Evolutionary conservation across 2,113 vertebrate species (phyloP), one percentile per base, ranked within the genome.

Genomic region (Sakesphorus luctuosus): DNA sequence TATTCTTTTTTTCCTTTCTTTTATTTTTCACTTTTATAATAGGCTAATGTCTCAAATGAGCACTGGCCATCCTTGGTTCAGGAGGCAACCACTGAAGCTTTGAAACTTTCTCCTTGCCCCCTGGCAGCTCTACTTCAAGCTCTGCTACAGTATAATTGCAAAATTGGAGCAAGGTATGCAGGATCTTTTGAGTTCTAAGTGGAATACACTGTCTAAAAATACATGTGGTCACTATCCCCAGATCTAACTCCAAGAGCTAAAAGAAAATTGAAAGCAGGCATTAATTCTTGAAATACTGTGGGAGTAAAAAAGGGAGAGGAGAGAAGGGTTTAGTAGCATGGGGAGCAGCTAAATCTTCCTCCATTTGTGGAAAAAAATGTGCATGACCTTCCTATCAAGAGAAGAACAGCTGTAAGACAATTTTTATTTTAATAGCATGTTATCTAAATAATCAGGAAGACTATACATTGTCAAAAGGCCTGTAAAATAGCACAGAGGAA

Each of bases 51-150:
- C 73, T 97, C 98, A 59, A 95, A 96, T 93, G 97, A 97, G 17
- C 98, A 99, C 72, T 99, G 99, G 99, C 97, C 97, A n/a, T 97
- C 98, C 65, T 98, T 99, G 96, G 98, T 99, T 79, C 96, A 98
- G 40, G 99, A 99, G 95, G 99, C 99, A 72, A 99, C 99, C 71
- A 78, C 98, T 55, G 99, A 99, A 97, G 98, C 98, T 69, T 87
- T 99, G 96, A 99, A 99, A 92, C 97, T 99, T 93, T 98, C 97
- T 76, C 95, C 98, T 17, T 99, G 98, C 55, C 99, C 99, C 1
- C 59, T 99, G 89, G 99, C 99, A 38, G 65, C 97, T 56, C 98
- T 99, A 24, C 96, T 99, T 44, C 99, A 99, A 97, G 99, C 99
- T 11, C 97, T 99, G 83, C 97, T 99, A 29, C 99, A 99, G 73